These are phyloP conservation scores for Harpegnathos saltator DNA, from an alignment of 1,140 invertebrate species.

Conservation along the genomic window DNA sequence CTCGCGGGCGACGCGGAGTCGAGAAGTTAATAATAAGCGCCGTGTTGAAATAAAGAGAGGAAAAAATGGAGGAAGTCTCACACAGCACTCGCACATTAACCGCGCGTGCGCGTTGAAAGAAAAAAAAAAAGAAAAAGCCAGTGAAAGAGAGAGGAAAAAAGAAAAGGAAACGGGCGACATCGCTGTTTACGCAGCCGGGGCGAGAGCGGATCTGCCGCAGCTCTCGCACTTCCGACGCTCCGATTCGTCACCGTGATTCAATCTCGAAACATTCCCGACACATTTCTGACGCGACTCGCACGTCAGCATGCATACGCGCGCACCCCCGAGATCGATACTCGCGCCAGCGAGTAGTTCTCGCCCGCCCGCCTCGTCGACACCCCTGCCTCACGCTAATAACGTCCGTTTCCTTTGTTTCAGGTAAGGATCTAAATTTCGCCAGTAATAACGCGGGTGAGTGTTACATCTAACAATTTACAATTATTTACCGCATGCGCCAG, in stretches of 20 bases:
- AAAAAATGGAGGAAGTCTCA: no score
- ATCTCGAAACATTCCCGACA: background rate
- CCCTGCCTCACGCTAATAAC: conserved; percentile 61
- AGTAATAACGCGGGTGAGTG: conserved; percentile 85
- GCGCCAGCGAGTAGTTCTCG: conserved; percentile 13
- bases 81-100: no score
- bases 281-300: no score
- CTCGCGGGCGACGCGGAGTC: no score
- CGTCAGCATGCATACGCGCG: background rate
- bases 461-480: conserved; percentile 79
- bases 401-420: conserved; percentile 79
- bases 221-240: background rate
- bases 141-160: no score
- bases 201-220: no score
- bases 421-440: conserved; percentile 85
- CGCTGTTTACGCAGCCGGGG: no score
- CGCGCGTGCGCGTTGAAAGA: no score
- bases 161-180: no score
- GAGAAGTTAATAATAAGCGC: no score
- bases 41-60: no score
- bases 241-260: conserved; percentile 1
- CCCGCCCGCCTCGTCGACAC: conserved; percentile 36
- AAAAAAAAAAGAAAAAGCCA: no score
- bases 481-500: conserved; percentile 49
- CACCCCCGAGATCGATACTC: conserved; percentile 69